Evolutionary conservation across 2,888 invertebrate genomes (phyloP), one percentile per base, ranked within the genome.

Genomic region (Pimpla rufipes): DNA sequence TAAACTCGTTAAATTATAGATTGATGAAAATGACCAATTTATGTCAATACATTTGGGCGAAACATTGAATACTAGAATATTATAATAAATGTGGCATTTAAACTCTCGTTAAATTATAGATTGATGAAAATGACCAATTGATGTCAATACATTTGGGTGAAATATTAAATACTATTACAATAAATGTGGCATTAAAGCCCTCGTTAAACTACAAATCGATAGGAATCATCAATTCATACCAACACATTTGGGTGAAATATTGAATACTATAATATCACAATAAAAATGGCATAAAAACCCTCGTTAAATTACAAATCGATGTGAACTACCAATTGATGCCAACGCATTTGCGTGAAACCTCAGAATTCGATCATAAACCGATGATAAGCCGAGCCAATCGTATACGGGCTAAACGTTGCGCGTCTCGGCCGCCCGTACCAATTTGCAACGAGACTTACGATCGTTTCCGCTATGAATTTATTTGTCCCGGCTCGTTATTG

Each of bases 371-470:
- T 23, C n/a, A 23, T 21, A 21, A 55, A 55, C 13, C 13, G 23
- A 13, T 0, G 2, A 11, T 8, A 55, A 55, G 23, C 10, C 5
- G 55, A 10, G 18, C 1, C 18, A 11, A 59, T 62, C 62, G 62
- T 40, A 40, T 62, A 40, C 18, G 62, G 37, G 37, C 29, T 50
- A 21, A 71, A 23, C 23, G 40, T 21, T 64, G n/a, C n/a, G 21
- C 10, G 55, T 67, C 42, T 16, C n/a, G 75, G 62, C 52, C 45
- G n/a, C 52, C 45, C 57, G 47, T 16, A 79, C 67, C 83, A 83
- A 83, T 83, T 83, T 79, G 80, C 77, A 77, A 83, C 73, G 73
- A 76, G 52, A 73, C 45, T 67, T 80, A 67, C 67, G 45, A 76
- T 55, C 42, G 40, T 78, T 67, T 78, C 74, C 59, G 42, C 40